A percentile compares a stretch with the other conserved stretches of the same genome.
phyloP scores from a whole-genome alignment of 2,113 vertebrate genomes.

The Otolemur garnettii region DNA sequence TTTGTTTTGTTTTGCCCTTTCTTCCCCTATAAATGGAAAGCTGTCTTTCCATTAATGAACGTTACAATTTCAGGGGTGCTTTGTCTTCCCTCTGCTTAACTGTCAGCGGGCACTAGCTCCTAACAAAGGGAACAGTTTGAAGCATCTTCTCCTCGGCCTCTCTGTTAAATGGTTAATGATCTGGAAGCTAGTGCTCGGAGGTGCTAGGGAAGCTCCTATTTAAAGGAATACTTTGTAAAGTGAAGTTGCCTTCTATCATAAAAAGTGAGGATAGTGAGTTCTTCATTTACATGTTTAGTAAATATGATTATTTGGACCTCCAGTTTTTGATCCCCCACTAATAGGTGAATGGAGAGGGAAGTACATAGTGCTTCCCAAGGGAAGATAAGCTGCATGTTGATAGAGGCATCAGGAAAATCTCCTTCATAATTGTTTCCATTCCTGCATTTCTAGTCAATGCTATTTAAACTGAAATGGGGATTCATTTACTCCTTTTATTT shows the following conservation, averaged over 20 bases:
- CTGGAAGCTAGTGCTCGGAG: constrained; percentile 63
- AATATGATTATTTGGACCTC: constrained; percentile 1
- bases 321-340: neutral
- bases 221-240: constrained; percentile 55
- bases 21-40: neutral
- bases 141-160: constrained; percentile 47
- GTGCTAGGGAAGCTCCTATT: constrained; percentile 34
- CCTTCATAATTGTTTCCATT: neutral
- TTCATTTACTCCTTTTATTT: constrained; percentile 13
- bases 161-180: constrained; percentile 73
- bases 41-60: neutral
- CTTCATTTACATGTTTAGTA: constrained; percentile 29
- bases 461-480: neutral
- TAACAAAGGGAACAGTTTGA: constrained; percentile 41
- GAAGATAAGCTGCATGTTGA: neutral
- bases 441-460: neutral
- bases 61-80: neutral
- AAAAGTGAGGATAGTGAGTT: constrained; percentile 1
- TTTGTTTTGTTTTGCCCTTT: constrained; percentile 17
- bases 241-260: neutral
- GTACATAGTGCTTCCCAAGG: neutral
- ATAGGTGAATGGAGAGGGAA: neutral
- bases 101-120: constrained; percentile 40
- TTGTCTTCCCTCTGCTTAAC: constrained; percentile 63
- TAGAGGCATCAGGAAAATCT: neutral